Evolutionary conservation across 2,113 vertebrate species (phyloP), one percentile per base, ranked within the genome.

Genomic region (Ctenodactylus gundi): DNA sequence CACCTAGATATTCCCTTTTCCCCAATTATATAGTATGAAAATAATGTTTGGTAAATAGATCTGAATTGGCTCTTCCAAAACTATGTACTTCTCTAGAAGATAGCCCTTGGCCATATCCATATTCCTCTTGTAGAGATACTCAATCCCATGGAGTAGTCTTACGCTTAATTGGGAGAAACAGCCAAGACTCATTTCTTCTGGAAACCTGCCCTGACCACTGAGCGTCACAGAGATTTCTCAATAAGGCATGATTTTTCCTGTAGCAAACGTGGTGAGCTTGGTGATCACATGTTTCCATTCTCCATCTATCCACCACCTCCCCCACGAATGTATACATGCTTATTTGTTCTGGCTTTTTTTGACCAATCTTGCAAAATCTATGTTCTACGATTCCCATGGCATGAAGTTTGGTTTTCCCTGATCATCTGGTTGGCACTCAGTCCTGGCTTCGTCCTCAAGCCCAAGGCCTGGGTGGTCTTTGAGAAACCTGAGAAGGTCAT

Each of bases 401-500:
- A 82, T 51, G 58, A 82, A 29, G 67, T 77, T 93, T 97, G 55
- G 6, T 77, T 92, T 94, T 58, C 82, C 58, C 91, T 77, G 62
- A 92, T 95, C 94, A 90, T 17, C 41, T 62, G 75, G 34, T 29
- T 96, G 72, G 85, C 39, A n/a, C 29, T 90, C 87, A 76, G 49
- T 90, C 51, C 64, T 92, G 91, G 67, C 57, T 90, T 91, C 55
- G 36, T 78, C 46, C 78, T 92, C n/a, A 62, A 88, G 49, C 51
- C 55, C 68, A 84, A 73, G 88, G 41, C 58, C 29, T 92, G 90
- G 76, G 82, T 88, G 91, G 94, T 92, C 90, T 96, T 94, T 83
- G 83, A 95, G 85, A 95, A 95, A 95, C 46, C 67, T 53, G 73
- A 94, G 53, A 92, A 93, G 55, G 21, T 94, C 76, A 68, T 96